phyloP scores from a whole-genome alignment of 35 echinoderm and acorn worm species.

The Ophioderma brevispina region DNA sequence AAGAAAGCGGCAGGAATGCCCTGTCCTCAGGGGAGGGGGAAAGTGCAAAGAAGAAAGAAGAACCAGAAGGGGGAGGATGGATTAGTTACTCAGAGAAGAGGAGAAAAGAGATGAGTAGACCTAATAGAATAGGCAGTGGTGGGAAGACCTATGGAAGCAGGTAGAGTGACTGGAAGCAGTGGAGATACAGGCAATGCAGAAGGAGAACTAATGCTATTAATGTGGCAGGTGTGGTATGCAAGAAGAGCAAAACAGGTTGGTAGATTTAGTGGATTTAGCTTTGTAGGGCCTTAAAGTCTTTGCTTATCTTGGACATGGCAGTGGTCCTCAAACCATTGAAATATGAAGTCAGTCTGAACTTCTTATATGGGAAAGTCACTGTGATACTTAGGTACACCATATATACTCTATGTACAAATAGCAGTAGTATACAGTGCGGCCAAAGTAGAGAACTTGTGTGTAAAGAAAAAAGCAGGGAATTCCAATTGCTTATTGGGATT shows the following conservation, averaged over 20 bases:
- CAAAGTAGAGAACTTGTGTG: too few relatives aligned
- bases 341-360: too few relatives aligned
- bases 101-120: constrained; percentile 49
- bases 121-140: constrained; percentile 24
- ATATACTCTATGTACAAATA: too few relatives aligned
- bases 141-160: constrained; percentile 8
- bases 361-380: too few relatives aligned
- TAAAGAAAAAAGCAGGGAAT: too few relatives aligned
- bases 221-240: not conserved
- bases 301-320: too few relatives aligned
- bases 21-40: constrained; percentile 5
- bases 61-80: constrained; percentile 33
- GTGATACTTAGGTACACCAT: too few relatives aligned
- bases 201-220: not conserved
- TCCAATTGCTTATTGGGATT: too few relatives aligned
- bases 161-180: constrained; percentile 29
- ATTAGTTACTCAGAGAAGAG: constrained; percentile 89
- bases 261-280: not conserved
- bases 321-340: too few relatives aligned
- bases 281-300: too few relatives aligned
- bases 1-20: not conserved
- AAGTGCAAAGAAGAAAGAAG: constrained; percentile 37
- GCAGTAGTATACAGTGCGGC: too few relatives aligned
- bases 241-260: not conserved
- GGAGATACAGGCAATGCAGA: constrained; percentile 11